A percentile compares a stretch with the other conserved stretches of the same genome.
Evolutionary conservation across 1,140 invertebrate genomes (phyloP).

Genomic region (Acromyrmex charruanus): DNA sequence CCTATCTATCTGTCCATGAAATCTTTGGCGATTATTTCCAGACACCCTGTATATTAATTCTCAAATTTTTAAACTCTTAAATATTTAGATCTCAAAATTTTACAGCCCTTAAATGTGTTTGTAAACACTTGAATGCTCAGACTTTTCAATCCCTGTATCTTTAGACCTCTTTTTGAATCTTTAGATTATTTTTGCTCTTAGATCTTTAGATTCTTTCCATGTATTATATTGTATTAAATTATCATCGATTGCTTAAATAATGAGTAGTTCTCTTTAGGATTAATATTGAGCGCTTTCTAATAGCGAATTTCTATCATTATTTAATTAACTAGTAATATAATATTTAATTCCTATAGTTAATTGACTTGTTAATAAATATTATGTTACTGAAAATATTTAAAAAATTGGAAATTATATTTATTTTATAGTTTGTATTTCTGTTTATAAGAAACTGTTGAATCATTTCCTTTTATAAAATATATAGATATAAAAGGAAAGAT

Average conservation of each 20-base stretch:
- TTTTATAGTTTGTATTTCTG: not conserved
- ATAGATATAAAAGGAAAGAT: too few species aligned
- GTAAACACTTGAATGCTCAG: not conserved
- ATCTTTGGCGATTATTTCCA: too few species aligned
- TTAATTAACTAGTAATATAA: slow-evolving; percentile 25
- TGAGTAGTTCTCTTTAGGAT: slow-evolving; percentile 16
- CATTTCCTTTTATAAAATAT: slow-evolving; percentile 8
- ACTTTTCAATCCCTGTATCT: not conserved
- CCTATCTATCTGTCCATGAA: too few species aligned
- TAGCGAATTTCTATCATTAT: not conserved
- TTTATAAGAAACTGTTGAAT: not conserved
- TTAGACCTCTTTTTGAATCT: not conserved
- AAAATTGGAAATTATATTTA: not conserved
- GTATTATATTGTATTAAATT: not conserved
- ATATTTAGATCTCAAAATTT: not conserved
- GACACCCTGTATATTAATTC: not conserved
- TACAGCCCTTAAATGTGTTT: not conserved
- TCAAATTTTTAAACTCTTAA: not conserved
- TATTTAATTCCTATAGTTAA: slow-evolving; percentile 16
- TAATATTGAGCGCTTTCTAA: not conserved
- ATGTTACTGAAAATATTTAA: not conserved
- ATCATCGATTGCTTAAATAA: slow-evolving; percentile 30
- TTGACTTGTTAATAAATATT: not conserved
- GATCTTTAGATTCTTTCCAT: slow-evolving; percentile 14
- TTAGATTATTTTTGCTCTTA: not conserved